These are phyloP conservation scores for Notolabrus celidotus DNA, from an alignment of 2,797 vertebrate genomes.

Conservation along the genomic window DNA sequence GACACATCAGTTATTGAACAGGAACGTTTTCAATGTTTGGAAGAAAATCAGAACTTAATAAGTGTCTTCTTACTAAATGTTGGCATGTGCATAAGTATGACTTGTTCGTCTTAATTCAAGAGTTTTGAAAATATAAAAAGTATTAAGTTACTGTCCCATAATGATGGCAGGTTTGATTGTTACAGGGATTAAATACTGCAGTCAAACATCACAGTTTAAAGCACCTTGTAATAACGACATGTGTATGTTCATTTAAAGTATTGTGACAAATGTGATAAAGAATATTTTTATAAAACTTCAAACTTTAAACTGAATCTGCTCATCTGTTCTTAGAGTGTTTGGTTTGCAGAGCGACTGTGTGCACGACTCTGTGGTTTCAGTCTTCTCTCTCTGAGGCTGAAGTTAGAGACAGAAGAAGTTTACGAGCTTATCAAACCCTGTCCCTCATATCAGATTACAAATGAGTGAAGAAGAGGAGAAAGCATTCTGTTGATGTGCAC, in stretches of 20 bases:
- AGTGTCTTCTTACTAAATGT: too few relatives aligned
- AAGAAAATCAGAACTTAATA: too few relatives aligned
- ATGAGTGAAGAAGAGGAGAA: too few relatives aligned
- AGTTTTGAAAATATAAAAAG: neutral
- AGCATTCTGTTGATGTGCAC: too few relatives aligned
- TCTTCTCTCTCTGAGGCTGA: too few relatives aligned
- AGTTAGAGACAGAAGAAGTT: too few relatives aligned
- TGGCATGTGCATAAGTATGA: too few relatives aligned
- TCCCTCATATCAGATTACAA: too few relatives aligned
- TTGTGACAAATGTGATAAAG: conserved; percentile 24
- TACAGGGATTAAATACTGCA: neutral
- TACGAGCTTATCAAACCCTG: too few relatives aligned
- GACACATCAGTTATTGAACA: neutral
- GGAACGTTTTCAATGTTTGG: neutral
- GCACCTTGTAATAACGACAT: conserved; percentile 5
- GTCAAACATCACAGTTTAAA: neutral
- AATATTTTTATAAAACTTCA: conserved; percentile 41
- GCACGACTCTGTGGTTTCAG: neutral
- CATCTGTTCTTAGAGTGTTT: conserved; percentile 7
- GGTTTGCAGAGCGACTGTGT: neutral
- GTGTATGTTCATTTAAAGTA: conserved; percentile 3
- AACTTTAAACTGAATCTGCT: conserved; percentile 5
- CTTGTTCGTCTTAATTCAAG: neutral
- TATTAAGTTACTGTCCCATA: neutral
- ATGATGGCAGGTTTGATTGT: neutral